Evolutionary conservation across 1,140 invertebrate genomes (phyloP), one percentile per base, ranked within the genome.

Genomic region (Drosophila parvula): DNA sequence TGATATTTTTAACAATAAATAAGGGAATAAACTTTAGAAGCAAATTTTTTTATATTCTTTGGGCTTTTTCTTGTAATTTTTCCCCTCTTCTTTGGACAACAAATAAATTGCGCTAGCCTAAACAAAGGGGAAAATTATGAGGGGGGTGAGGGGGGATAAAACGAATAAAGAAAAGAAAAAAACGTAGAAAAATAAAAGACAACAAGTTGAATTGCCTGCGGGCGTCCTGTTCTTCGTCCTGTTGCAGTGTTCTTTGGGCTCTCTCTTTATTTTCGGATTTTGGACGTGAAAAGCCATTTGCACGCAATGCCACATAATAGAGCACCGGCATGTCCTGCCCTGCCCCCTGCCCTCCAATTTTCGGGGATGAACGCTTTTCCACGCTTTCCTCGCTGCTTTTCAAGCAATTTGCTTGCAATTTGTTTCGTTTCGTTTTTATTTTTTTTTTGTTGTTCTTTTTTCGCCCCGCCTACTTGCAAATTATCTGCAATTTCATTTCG

Each of bases 371-470:
- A 22, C 18, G 32, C 12, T 68, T 69, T 43, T 44, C 36, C 56
- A 38, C 11, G 32, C 27, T 55, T 58, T 60, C 50, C 45, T 40
- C 18, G 47, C 56, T 60, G 55, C 59, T 70, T 80, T 81, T 70
- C 68, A 41, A 81, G 80, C 74, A 81, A 82, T 82, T 81, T 81
- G 63, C 68, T 60, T 81, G 78, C 79, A 78, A 81, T 81, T 81
- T 81, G 78, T 68, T 70, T 74, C 59, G 41, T 73, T 73, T 41
- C n/a, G n/a, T 56, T 41, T 77, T 73, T 38, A 0, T 11, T 16
- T 48, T 44, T 81, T 63, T 53, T 38, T 18, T 44, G 22, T 76
- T 60, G 41, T n/a, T n/a, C n/a, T n/a, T n/a, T n/a, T n/a, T n/a
- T n/a, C 50, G n/a, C 47, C 38, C 79, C 78, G 62, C 67, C 74